Evolutionary conservation across 2,113 vertebrate species (phyloP).

Genomic region (Rhizomys pruinosus): DNA sequence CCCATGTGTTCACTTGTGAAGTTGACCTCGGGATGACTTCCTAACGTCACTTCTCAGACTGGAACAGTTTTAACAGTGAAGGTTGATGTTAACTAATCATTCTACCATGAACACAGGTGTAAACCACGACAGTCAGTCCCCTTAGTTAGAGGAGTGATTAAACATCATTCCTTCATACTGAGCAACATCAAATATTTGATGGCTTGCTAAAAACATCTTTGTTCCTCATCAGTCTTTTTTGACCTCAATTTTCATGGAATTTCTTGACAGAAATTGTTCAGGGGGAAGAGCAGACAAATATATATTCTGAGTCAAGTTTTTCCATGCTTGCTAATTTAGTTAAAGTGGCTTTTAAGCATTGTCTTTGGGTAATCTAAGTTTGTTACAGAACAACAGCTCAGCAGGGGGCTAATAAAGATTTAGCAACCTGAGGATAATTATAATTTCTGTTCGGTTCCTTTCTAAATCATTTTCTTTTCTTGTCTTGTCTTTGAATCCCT

Average conservation of each 20-base stretch:
- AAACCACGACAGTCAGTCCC: conserved; percentile 32
- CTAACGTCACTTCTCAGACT: background rate
- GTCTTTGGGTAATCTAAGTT: conserved; percentile 77
- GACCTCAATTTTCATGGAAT: conserved; percentile 68
- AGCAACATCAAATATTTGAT: conserved; percentile 1
- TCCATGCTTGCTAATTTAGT: conserved; percentile 72
- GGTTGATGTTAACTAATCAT: background rate
- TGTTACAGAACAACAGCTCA: conserved; percentile 70
- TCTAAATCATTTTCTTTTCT: conserved; percentile 70
- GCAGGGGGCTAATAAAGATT: conserved; percentile 68
- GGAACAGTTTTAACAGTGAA: background rate
- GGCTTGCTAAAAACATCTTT: conserved; percentile 49
- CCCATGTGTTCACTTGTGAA: too few species aligned
- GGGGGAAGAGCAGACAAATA: conserved; percentile 75
- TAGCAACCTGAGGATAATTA: conserved; percentile 63
- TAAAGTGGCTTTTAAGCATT: conserved; percentile 78
- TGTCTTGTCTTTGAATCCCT: conserved; percentile 19
- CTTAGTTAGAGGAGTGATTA: background rate
- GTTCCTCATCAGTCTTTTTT: conserved; percentile 69
- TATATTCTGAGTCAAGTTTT: conserved; percentile 59
- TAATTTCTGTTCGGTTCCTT: conserved; percentile 60
- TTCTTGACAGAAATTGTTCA: conserved; percentile 65
- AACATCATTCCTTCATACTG: conserved; percentile 12
- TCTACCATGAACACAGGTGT: background rate
- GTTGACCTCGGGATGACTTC: background rate